These are phyloP conservation scores for Gallinago media DNA, from an alignment of 2,113 vertebrate genomes.

Conservation along the genomic window DNA sequence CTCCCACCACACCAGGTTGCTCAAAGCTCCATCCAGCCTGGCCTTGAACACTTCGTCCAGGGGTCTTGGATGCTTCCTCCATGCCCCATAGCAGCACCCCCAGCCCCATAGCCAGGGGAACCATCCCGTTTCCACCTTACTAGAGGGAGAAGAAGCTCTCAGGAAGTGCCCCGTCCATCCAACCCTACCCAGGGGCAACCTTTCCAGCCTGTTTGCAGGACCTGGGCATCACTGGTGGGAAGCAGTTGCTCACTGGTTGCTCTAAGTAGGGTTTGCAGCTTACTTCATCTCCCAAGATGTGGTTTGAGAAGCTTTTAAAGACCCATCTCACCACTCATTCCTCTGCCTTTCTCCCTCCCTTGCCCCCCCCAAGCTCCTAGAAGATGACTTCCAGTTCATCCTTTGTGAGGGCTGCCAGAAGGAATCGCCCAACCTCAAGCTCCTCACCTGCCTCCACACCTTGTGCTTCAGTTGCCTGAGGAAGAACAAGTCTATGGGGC, in stretches of 20 bases:
- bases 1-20: too few relatives aligned
- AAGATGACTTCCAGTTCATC: constrained; percentile 66
- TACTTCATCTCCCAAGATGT: background rate
- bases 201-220: background rate
- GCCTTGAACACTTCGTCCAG: too few relatives aligned
- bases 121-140: background rate
- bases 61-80: background rate
- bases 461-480: constrained; percentile 53
- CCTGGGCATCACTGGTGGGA: background rate
- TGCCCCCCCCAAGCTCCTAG: background rate
- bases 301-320: background rate
- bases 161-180: background rate
- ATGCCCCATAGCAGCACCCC: background rate
- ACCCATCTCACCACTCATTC: background rate
- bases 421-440: constrained; percentile 64
- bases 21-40: too few relatives aligned
- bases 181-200: background rate
- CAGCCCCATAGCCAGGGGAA: background rate
- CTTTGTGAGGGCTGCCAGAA: constrained; percentile 46
- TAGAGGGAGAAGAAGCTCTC: too few relatives aligned
- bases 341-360: background rate
- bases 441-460: constrained; percentile 70
- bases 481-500: background rate
- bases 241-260: background rate
- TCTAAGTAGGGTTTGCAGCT: background rate